A percentile compares a stretch with the other conserved stretches of the same genome.
Evolutionary conservation across 2,113 vertebrate species (phyloP).

Genomic region (Oenanthe melanoleuca): DNA sequence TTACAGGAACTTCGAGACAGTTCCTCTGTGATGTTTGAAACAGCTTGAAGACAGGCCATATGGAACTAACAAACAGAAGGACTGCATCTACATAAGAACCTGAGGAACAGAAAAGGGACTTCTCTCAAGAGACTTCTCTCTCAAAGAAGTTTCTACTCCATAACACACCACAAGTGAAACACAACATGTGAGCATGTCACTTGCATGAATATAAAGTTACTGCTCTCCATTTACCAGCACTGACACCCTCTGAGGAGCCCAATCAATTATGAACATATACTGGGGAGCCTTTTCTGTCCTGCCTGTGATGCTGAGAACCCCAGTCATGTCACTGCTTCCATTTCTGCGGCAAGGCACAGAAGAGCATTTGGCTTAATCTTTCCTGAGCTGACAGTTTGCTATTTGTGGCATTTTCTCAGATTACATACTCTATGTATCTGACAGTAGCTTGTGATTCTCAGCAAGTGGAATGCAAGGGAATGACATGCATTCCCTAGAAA

Average conservation of each 20-base stretch:
- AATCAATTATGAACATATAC: background rate
- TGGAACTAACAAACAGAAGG: background rate
- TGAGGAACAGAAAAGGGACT: background rate
- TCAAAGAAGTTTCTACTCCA: background rate
- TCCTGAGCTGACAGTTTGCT: slow-evolving; percentile 50
- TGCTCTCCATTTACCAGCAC: background rate
- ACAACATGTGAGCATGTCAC: background rate
- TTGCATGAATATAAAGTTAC: background rate
- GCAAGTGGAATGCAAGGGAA: slow-evolving; percentile 25
- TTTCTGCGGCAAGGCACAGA: background rate
- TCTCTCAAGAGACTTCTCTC: background rate
- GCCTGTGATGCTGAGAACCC: background rate
- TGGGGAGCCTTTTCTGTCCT: background rate
- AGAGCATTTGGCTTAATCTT: slow-evolving; percentile 58
- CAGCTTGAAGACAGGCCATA: background rate
- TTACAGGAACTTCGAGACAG: background rate
- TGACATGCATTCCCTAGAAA: background rate
- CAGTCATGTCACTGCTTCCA: background rate
- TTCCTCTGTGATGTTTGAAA: background rate
- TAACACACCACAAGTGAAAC: background rate
- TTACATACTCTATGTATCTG: background rate
- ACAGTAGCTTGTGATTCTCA: slow-evolving; percentile 53
- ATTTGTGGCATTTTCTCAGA: slow-evolving; percentile 59
- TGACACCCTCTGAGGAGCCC: background rate
- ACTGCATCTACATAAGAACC: background rate